Conservation (phyloP, 2,113 vertebrate genomes). For the Podocnemis expansa region DNA sequence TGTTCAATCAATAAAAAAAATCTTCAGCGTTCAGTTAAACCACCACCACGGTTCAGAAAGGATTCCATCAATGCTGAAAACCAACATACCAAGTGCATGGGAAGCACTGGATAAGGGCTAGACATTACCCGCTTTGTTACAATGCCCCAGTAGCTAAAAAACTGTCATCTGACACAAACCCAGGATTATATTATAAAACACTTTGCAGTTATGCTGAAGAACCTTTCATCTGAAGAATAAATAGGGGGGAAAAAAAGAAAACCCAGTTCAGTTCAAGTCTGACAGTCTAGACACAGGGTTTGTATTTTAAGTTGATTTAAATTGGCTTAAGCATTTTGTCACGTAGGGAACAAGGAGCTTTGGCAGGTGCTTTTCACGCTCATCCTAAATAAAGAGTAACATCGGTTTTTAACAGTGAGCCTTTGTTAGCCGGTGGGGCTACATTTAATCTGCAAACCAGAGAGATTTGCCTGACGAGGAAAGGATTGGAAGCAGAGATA, state of each 20-base stretch:
- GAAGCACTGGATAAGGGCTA: not conserved
- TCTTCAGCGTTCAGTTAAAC: not conserved
- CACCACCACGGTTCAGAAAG: not conserved
- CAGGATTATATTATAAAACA: not conserved
- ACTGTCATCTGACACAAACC: not conserved
- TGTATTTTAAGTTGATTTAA: not conserved
- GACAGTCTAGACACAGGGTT: fast-evolving
- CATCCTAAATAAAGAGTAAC: not conserved
- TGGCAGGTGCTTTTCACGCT: constrained; percentile 22
- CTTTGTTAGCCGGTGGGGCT: not conserved
- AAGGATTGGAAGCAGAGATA: not conserved
- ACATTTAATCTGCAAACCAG: not conserved
- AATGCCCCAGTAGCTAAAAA: not conserved
- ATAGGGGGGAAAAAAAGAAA: not conserved
- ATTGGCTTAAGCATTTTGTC: not conserved
- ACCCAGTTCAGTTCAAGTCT: not conserved
- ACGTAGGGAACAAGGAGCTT: not conserved
- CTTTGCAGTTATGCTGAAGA: not conserved
- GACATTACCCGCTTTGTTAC: not conserved
- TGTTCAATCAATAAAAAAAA: not conserved
- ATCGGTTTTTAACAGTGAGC: not conserved
- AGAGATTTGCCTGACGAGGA: not conserved
- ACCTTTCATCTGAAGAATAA: not conserved
- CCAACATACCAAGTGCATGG: not conserved
- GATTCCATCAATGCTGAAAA: not conserved